phyloP scores from a whole-genome alignment of 1,140 invertebrate species.

The Drosophila obscura region DNA sequence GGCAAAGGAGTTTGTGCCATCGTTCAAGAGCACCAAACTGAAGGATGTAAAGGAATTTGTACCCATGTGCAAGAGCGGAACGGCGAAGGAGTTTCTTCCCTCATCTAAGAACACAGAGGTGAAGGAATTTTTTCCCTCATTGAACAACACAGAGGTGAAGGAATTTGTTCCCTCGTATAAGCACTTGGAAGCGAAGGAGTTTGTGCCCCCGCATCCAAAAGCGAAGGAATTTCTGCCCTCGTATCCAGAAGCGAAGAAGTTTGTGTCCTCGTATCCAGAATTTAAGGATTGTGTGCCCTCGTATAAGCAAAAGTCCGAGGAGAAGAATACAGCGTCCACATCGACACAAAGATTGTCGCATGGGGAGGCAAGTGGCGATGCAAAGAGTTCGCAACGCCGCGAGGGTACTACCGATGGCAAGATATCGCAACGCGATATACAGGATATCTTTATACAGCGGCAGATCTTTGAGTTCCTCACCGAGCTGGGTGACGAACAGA shows the following conservation, averaged over 20 bases:
- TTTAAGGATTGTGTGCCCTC: neutral
- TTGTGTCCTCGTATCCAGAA: slow-evolving; percentile 48
- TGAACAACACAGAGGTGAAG: too few species aligned
- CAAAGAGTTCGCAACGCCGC: too few species aligned
- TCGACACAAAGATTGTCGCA: slow-evolving; percentile 46
- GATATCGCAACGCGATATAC: neutral
- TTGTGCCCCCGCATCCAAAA: too few species aligned
- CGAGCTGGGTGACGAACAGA: slow-evolving; percentile 50
- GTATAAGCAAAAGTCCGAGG: neutral
- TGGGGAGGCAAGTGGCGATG: slow-evolving; percentile 12
- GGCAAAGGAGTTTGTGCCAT: slow-evolving; percentile 25
- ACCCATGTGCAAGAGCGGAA: too few species aligned
- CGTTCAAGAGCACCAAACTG: too few species aligned
- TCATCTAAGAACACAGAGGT: too few species aligned
- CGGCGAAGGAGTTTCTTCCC: too few species aligned
- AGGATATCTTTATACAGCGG: slow-evolving; percentile 16
- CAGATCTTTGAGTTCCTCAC: slow-evolving; percentile 52
- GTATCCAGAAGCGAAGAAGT: slow-evolving; percentile 19
- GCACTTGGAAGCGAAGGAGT: too few species aligned
- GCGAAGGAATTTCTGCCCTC: slow-evolving; percentile 35
- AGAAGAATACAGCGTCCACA: slow-evolving; percentile 21
- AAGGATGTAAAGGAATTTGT: too few species aligned
- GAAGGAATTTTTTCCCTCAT: too few species aligned
- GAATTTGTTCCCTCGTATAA: too few species aligned
- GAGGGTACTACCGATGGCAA: neutral